Conservation (phyloP, 2,888 invertebrate species). For the Drosophila yooni region DNA sequence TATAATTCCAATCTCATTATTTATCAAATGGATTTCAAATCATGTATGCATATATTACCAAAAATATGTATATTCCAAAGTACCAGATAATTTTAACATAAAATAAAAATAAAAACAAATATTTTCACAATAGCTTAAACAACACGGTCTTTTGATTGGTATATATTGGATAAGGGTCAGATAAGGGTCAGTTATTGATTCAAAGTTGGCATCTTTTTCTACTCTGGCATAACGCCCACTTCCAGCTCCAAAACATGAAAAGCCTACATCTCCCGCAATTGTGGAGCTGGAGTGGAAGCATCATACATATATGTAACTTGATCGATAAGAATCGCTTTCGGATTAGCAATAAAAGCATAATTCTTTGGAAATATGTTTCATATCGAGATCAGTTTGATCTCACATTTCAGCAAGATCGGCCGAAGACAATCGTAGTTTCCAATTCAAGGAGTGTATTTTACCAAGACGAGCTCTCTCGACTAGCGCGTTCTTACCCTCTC, state of each 20-base stretch:
- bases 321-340: not conserved
- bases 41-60: conserved; percentile 53
- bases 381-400: not conserved
- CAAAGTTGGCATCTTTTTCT: too few species aligned
- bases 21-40: conserved; percentile 52
- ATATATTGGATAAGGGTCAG: not conserved
- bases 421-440: not conserved
- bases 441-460: not conserved
- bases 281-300: not conserved
- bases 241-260: too few species aligned
- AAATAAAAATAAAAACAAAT: conserved; percentile 50
- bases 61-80: conserved; percentile 57
- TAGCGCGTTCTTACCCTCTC: not conserved
- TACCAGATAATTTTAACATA: conserved; percentile 71
- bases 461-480: not conserved
- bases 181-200: too few species aligned
- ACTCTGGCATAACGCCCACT: too few species aligned
- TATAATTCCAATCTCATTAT: conserved; percentile 45
- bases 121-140: conserved; percentile 77
- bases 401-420: not conserved
- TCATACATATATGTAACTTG: not conserved
- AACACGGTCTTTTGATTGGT: not conserved
- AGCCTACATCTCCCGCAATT: too few species aligned
- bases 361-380: not conserved
- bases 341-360: not conserved